Base-by-base conservation (phyloP, 2,797 vertebrate genomes). In the Lagodon rhomboides region DNA sequence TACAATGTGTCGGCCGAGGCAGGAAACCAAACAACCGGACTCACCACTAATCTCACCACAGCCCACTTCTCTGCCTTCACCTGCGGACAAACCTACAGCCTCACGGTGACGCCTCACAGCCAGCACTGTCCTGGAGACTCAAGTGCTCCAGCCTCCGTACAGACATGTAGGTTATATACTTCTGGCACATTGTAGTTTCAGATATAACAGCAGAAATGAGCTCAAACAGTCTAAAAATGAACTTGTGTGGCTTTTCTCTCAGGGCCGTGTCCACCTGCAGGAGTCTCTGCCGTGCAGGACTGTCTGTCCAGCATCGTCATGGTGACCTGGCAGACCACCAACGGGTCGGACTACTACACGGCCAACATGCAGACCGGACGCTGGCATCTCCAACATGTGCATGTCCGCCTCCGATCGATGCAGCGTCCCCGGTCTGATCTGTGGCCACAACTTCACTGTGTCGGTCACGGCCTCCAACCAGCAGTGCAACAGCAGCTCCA, bases 381-480 rank as follows among this genome's bases (percentile, higher is more conserved):
- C 34, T 0, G 87, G 87, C 68, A 30, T 83, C 46, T 80, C 89
- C 25, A 0, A 51, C 3, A 70, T 62, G 20, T 95, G 91, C 85
- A 91, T 66, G 77, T 90, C 93, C 0, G 25, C 73, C 23, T 67
- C 78, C 7, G 54, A 60, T 20, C 1, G 12, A 2, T 94, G 93
- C 79, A 82, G 85, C 47, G 51, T 95, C 20, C 20, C 64, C 0
- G 30, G 66, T 15, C 68, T 94, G 75, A 49, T 49, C 49, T 95
- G 95, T 75, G 94, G 94, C 10, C 62, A 88, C 58, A 94, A 90
- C 86, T 93, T 93, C 88, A 84, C 91, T 0, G 91, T 94, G 66
- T 92, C 91, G 0, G 93, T 95, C 74, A 91, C 87, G n/a, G 94
- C 93, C 41, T 89, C 85, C 65, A 94, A 91, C 77, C 44, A 80